phyloP scores from a whole-genome alignment of 2,797 vertebrate genomes.

The Pangasius larnaudii region DNA sequence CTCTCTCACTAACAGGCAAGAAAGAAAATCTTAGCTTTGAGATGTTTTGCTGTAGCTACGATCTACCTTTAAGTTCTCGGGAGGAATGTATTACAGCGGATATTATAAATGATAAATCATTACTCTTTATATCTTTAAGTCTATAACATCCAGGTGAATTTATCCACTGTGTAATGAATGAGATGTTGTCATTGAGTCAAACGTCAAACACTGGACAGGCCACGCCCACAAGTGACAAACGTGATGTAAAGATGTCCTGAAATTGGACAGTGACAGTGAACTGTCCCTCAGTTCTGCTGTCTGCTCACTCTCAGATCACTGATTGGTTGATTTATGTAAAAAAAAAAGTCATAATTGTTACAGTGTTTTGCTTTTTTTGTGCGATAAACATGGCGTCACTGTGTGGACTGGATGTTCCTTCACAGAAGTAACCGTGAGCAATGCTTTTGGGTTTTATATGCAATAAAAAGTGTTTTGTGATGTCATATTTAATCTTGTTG shows the following conservation, averaged over 20 bases:
- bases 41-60: not conserved
- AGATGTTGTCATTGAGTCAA: not conserved
- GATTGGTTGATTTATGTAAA: not conserved
- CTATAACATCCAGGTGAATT: not conserved
- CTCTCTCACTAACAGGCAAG: not conserved
- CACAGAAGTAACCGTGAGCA: no score
- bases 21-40: not conserved
- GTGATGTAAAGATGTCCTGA: not conserved
- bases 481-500: not conserved
- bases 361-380: not conserved
- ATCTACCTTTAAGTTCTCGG: not conserved
- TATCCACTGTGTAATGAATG: not conserved
- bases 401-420: not conserved
- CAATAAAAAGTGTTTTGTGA: not conserved
- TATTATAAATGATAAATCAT: not conserved
- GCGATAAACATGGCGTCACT: not conserved
- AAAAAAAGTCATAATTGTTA: not conserved
- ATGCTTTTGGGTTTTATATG: not conserved
- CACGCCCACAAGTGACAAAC: not conserved
- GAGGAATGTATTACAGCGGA: not conserved
- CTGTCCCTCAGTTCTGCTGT: not conserved
- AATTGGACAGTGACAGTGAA: not conserved
- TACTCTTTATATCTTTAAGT: not conserved
- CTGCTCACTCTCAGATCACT: not conserved
- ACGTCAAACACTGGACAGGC: not conserved